These are phyloP conservation scores for Sinocyclocheilus anshuiensis DNA, from an alignment of 2,113 vertebrate species.

Conservation along the genomic window DNA sequence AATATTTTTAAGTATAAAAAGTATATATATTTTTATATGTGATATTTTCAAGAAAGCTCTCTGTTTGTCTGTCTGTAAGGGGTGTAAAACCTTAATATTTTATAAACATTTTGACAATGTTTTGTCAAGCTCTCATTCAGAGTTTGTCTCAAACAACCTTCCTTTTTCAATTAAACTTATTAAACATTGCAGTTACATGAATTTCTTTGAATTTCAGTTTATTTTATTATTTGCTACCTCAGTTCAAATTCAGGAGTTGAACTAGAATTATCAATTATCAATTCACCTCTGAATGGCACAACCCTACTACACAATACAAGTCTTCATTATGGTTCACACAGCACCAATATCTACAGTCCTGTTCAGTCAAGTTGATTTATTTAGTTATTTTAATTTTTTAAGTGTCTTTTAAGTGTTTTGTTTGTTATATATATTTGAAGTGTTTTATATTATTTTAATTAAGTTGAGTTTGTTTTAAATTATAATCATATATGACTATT, in stretches of 20 bases:
- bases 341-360: background rate
- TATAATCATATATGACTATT: background rate
- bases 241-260: background rate
- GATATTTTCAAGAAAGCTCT: too few relatives aligned
- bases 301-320: background rate
- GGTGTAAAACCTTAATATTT: too few relatives aligned
- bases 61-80: too few relatives aligned
- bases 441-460: background rate
- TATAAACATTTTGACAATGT: background rate
- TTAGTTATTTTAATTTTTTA: background rate
- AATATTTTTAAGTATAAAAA: background rate
- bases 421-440: background rate
- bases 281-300: background rate
- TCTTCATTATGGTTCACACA: background rate
- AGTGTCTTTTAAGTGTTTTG: background rate
- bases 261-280: background rate
- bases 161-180: background rate
- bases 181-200: background rate
- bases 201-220: background rate
- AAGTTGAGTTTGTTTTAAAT: background rate
- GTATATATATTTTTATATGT: background rate
- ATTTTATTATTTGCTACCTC: background rate
- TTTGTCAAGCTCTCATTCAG: background rate
- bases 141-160: background rate
- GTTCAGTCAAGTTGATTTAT: background rate